Evolutionary conservation across 1,140 invertebrate species (phyloP), one percentile per base, ranked within the genome.

Genomic region (Nomia melanderi): DNA sequence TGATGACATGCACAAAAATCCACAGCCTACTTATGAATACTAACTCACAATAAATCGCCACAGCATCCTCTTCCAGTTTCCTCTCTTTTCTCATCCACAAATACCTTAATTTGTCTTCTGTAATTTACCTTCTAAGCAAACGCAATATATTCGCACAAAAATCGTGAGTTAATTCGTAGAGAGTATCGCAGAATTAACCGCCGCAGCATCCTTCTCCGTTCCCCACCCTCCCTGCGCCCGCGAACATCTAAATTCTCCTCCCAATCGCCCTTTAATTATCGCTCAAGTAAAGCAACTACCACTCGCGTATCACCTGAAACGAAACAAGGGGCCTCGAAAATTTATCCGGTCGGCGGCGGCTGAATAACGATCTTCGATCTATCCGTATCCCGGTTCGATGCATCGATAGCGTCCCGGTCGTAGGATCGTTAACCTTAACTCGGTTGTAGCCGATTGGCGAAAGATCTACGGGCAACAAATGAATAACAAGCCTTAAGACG

Each of bases 391-490:
- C 60, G 67, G 31, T 66, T 47, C 73, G 73, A 75, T 75, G 64
- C 73, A 75, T 75, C 53, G 73, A 75, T 79, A 66, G n/a, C 41
- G 59, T 2, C 50, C 29, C 36, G 12, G 25, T 53, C 36, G 20
- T 5, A 6, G 66, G 80, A 75, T 81, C 70, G 78, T 65, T 78
- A 73, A 60, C 63, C 36, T 72, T 47, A 65, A 50, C 56, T 72
- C 47, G 53, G 79, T 27, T 77, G 54, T 65, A 63, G 69, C 31
- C 67, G 53, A 82, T 71, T 66, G 66, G 75, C 69, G 64, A 70
- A 69, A 77, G 79, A 83, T 83, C 74, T 82, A 78, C 81, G 81
- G 81, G 76, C 79, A 73, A 78, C 79, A 83, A 83, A 83, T 83
- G 81, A 83, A 83, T 78, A 83, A 83, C 81, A 83, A 83, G 79